A percentile compares a stretch with the other conserved stretches of the same genome.
Conservation (phyloP, 2,888 invertebrate genomes). For the Drosophila quinaria region DNA sequence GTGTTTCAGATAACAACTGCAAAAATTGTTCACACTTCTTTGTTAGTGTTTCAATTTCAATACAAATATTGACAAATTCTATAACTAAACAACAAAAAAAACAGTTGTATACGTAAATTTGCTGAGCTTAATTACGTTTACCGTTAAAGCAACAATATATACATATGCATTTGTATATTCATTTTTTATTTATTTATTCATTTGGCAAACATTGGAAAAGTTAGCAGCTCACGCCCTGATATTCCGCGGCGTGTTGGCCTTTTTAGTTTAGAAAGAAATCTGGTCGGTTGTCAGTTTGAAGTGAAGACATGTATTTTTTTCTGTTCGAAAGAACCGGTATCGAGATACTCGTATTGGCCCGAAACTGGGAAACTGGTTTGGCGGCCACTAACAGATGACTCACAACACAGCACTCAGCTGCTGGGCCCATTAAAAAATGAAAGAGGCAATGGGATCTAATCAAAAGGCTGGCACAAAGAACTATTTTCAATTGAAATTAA, state of each 20-base stretch:
- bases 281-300: conserved; percentile 33
- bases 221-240: conserved; percentile 4
- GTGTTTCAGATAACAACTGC: background rate
- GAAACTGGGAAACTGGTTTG: conserved; percentile 63
- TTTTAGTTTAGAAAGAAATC: conserved; percentile 41
- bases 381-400: conserved; percentile 57
- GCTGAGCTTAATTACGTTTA: conserved; percentile 13
- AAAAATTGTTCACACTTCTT: background rate
- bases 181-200: conserved; percentile 1
- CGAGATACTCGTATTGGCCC: conserved; percentile 20
- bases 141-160: conserved; percentile 8
- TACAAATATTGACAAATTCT: conserved; percentile 13
- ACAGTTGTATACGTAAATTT: background rate
- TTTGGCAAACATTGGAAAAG: conserved; percentile 7
- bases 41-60: background rate
- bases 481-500: conserved; percentile 64
- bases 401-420: conserved; percentile 47
- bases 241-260: conserved; percentile 13
- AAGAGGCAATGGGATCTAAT: conserved; percentile 49
- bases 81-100: background rate
- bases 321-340: conserved; percentile 52
- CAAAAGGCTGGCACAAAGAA: conserved; percentile 68
- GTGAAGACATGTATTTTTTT: conserved; percentile 26
- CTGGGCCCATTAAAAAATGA: conserved; percentile 25
- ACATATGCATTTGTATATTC: background rate